Evolutionary conservation across 2,888 invertebrate species (phyloP), one percentile per base, ranked within the genome.

Genomic region (Cantharis lateralis): DNA sequence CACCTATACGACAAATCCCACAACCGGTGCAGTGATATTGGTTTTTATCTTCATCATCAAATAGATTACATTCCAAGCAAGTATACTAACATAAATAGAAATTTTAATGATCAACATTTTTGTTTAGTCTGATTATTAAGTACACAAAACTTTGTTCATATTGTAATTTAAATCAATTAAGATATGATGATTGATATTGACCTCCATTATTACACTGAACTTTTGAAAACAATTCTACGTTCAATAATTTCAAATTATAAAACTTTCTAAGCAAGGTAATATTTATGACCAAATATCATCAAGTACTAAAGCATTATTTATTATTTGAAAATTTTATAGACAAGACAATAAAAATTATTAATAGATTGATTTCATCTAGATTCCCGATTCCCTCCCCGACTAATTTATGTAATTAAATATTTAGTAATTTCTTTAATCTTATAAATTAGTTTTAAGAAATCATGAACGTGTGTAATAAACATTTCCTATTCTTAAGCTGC

Each of bases 1-100:
- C 97, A 0, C 97, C 97, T 78, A 97, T 93, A 80, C 97, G 92
- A 84, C 97, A 97, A 79, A 97, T 95, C 11, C 97, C 96, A 87
- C 97, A 97, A 3, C 94, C 95, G 71, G 93, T 92, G 84, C 97
- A 97, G 86, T 97, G 97, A 89, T 96, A 97, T 88, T 97, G 97
- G 82, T 93, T 91, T 87, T 95, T 96, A 86, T 96, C 95, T 80
- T 95, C 94, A 84, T 97, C 96, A 84, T 97, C 97, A 86, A 95
- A 97, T 72, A 97, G 89, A 87, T 96, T 95, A 89, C 97, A 97
- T 84, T 95, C 93, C 48, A 94, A 90, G 85, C 97, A 97, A 71
- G 95, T 95, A 88, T 97, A 97, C 93, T 95, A 66, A 20, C 13
- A 66, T 66, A 66, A 15, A 48, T 16, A 75, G 28, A 63, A 28